Base-by-base conservation (phyloP, 2,797 vertebrate species). In the Lutjanus campechanus region DNA sequence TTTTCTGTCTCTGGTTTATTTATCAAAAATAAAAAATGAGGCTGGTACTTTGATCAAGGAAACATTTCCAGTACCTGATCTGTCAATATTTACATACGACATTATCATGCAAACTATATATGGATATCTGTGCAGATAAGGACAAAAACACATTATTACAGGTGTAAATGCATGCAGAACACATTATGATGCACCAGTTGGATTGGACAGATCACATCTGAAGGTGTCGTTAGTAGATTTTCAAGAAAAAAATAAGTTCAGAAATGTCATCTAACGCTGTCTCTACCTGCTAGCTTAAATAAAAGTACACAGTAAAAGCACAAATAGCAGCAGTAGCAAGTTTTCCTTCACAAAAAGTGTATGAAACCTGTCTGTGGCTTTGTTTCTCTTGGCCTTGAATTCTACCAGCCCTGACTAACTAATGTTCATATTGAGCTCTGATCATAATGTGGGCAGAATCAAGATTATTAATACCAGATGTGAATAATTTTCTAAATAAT, bases 1-100 rank as follows among this genome's bases (percentile, higher is more conserved):
- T 67, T 62, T 58, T 12, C 29, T 29, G 29, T 25, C 47, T 55
- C 47, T 56, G 55, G 10, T 71, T 47, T 59, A 40, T 53, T 36
- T 44, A 22, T 15, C 41, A 20, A 29, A 19, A 41, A 29, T 0
- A 25, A 17, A 36, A 44, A 19, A 17, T 43, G 1, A 17, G 0
- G 41, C 19, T 1, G 17, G 22, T 8, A 11, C 25, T n/a, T 5
- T 51, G 17, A 50, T 71, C 19, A 50, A 12, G 44, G 19, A 49
- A 58, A 41, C 11, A 36, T n/a, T 41, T 60, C 40, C 55, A 11
- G 11, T 7, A 11, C 17, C 29, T 40, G 17, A 60, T 1, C n/a
- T 36, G 16, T 60, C 29, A 2, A 15, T 19, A 12, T 43, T n/a
- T 60, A 60, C 36, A 40, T 58, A 19, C 2, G 16, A 10, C 29